Evolutionary conservation across 2,113 vertebrate species (phyloP).

Genomic region (Anhinga rufa): DNA sequence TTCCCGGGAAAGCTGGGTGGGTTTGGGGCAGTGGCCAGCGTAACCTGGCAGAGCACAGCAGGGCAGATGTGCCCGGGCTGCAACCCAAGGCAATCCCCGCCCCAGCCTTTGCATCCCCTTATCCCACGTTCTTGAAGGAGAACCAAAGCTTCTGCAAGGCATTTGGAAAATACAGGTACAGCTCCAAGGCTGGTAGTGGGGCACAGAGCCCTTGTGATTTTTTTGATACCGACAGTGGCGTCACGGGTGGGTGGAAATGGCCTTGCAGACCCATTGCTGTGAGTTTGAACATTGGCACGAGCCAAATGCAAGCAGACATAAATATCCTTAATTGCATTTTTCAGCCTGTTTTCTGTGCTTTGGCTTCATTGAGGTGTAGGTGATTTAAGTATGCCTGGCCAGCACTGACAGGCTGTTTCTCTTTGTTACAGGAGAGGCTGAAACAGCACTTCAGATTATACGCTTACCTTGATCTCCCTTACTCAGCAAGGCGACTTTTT

Average conservation of each 20-base stretch:
- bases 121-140: not conserved
- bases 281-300: fast-evolving
- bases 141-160: not conserved
- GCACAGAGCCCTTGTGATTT: not conserved
- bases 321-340: not conserved
- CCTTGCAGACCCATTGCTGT: not conserved
- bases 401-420: not conserved
- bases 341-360: not conserved
- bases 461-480: constrained; percentile 13
- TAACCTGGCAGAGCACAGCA: not conserved
- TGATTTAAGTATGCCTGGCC: not conserved
- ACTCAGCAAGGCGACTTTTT: not conserved
- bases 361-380: not conserved
- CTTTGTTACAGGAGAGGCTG: not conserved
- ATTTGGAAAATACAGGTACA: not conserved
- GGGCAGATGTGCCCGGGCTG: not conserved
- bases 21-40: not conserved
- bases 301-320: not conserved
- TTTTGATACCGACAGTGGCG: not conserved
- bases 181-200: not conserved
- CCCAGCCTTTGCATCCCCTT: not conserved
- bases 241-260: not conserved
- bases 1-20: fast-evolving
- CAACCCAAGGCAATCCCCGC: not conserved
- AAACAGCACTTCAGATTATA: not conserved